Conservation (phyloP, 1,140 invertebrate species). For the Planococcus citri region DNA sequence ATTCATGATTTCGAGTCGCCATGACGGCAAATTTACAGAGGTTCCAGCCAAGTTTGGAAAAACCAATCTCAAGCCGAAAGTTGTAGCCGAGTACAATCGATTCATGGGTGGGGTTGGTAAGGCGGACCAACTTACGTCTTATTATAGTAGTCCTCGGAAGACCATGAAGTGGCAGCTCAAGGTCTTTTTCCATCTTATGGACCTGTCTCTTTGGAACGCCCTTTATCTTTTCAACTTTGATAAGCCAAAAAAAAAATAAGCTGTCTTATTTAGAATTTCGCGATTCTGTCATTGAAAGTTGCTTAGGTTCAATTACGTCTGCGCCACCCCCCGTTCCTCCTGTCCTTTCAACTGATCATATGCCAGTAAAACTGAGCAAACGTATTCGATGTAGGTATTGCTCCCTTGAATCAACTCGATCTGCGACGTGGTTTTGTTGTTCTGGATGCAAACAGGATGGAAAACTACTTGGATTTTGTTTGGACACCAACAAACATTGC, state of each 20-base stretch:
- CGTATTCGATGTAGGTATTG: neutral
- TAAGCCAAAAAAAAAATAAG: neutral
- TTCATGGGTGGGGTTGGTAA: constrained; percentile 35
- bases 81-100: constrained; percentile 33
- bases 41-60: neutral
- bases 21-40: neutral
- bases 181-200: constrained; percentile 32
- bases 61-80: neutral
- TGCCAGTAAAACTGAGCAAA: neutral
- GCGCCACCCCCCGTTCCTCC: neutral
- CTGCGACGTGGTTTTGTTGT: neutral
- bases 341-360: neutral
- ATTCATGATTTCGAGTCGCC: neutral
- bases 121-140: constrained; percentile 31
- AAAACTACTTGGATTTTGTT: neutral
- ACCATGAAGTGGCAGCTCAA: constrained; percentile 33
- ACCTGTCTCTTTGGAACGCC: constrained; percentile 30
- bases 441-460: neutral
- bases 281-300: neutral
- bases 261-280: neutral
- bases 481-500: neutral
- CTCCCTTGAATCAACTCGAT: neutral
- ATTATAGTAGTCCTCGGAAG: constrained; percentile 33
- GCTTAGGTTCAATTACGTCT: neutral
- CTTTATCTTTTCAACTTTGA: neutral